Evolutionary conservation across 2,113 vertebrate species (phyloP), one percentile per base, ranked within the genome.

Genomic region (Callipepla squamata): DNA sequence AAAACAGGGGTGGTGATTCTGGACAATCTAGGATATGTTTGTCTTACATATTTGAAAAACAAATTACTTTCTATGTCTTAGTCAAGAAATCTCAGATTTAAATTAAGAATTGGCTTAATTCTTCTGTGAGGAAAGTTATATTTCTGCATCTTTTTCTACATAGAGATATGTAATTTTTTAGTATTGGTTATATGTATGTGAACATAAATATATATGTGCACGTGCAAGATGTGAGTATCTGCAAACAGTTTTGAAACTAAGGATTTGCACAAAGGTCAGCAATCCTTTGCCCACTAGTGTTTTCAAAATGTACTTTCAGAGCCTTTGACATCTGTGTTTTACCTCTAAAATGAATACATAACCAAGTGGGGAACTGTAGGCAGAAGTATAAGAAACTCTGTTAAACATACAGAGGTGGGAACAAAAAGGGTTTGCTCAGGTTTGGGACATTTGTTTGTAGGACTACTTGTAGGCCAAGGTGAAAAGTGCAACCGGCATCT

Each of bases 401-500:
- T 32, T 94, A 97, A 97, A 94, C 87, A 97, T 97, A 98, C 63
- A 87, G 50, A 18, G 28, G 23, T 51, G 47, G 79, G 83, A 85
- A 93, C 68, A 95, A 84, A 95, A 93, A 78, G 75, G n/a, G 21
- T n/a, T 90, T 96, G 74, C 94, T 88, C 76, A 59, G 50, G 47
- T 96, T 93, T 90, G 95, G 92, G 94, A 82, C 91, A 80, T 96
- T 91, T 96, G 86, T 97, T 98, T 97, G 95, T 94, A 83, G 82
- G 83, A 82, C 88, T 92, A 88, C 96, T 95, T 92, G 91, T 96
- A 96, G 94, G 97, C 88, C 85, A 97, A 98, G 98, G 98, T 98
- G 98, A 98, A 98, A 98, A 98, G 98, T 98, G 96, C 97, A 98
- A 74, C 76, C 74, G 50, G 75, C 88, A 94, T 95, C 96, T 97